Evolutionary conservation across 2,797 vertebrate species (phyloP), one percentile per base, ranked within the genome.

Genomic region (Tenualosa thibaudeaui): DNA sequence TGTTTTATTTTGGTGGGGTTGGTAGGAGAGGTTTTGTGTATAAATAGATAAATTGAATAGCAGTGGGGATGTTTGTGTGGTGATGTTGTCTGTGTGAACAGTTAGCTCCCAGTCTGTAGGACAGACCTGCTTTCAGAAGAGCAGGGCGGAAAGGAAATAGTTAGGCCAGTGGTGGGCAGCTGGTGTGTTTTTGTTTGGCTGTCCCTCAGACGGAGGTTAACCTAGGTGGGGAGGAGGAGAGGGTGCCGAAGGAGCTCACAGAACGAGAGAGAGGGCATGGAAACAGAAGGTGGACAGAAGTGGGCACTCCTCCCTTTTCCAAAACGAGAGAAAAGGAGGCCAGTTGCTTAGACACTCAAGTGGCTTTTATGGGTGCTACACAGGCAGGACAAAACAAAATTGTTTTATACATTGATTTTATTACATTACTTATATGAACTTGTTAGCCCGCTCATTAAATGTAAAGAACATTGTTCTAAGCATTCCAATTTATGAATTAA

Each of bases 111-210:
- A 93, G 93, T 94, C 86, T 90, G 93, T 88, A 1, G 88, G 90
- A 94, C 93, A 94, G 92, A 89, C 89, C 86, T 13, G 92, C 93
- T 92, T 93, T 94, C 84, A 94, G 84, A 90, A 87, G 91, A 88
- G 88, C 88, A 90, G 88, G 87, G 90, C 90, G 90, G 92, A 94
- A 92, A 93, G 92, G 92, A 86, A 88, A 83, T 85, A 78, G 68
- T 86, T 84, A 51, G 84, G n/a, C 50, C n/a, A 82, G 43, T 83
- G 78, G 43, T 65, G 54, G 86, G 85, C 84, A 84, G 24, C 65
- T n/a, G 40, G 49, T 49, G n/a, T 85, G 84, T 82, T 82, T 86
- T 85, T 83, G 82, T 86, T 88, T 85, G 58, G 71, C 51, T 37
- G 46, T 85, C 24, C n/a, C 62, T 85, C 83, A 89, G 90, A 89